Evolutionary conservation across 2,888 invertebrate genomes (phyloP), one percentile per base, ranked within the genome.

Genomic region (Mechanitis messenoides): DNA sequence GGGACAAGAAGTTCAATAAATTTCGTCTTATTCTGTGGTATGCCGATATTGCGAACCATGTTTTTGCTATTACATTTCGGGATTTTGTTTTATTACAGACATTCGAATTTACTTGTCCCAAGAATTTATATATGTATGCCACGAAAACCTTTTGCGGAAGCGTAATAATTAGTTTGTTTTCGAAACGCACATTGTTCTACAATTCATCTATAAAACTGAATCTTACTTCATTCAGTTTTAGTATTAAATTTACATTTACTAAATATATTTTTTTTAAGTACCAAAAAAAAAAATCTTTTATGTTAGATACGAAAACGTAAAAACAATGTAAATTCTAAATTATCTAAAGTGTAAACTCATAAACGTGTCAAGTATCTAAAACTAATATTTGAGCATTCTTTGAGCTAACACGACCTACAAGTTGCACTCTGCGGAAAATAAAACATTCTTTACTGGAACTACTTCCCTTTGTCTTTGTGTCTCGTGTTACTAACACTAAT

Each of bases 1-100:
- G 55, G 38, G 53, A 60, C 56, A 58, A 62, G 59, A 66, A 68
- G 67, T 64, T 66, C 71, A 73, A 74, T 74, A 74, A 70, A 68
- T 69, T 67, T 70, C 56, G 60, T 56, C 62, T 62, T 68, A 66
- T 60, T 62, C 64, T 54, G 4, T 50, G 70, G 69, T 62, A 71
- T 71, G 68, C 67, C 66, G 65, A 71, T 70, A 69, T 67, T 62
- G 67, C 57, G 63, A 50, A 3, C 50, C 50, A n/a, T 31, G 56
- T 50, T 61, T 61, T 56, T 45, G 58, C 46, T 46, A 33, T 56
- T 56, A 60, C 67, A 68, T 66, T 68, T 66, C 64, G 42, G 38
- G 45, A 45, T n/a, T 60, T 61, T 61, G 64, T 63, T 61, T 62
- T 66, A 66, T 68, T 67, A 55, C 33, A 54, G 53, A 59, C 55